phyloP scores from a whole-genome alignment of 2,888 invertebrate genomes.

The Pterostichus niger region DNA sequence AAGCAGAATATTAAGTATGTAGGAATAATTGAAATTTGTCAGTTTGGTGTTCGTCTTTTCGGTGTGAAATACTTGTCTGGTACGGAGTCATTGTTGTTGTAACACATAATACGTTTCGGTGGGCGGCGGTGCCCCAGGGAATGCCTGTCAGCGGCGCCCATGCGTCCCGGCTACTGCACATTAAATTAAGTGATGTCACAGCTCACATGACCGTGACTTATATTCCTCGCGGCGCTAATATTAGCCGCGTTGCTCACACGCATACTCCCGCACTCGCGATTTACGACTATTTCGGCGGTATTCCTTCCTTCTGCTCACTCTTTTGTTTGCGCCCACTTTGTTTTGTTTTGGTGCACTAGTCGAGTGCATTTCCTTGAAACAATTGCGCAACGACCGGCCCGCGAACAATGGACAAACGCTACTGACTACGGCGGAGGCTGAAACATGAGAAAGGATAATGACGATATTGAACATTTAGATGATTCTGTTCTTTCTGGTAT shows the following conservation, averaged over 20 bases:
- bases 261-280: neutral
- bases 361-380: conserved; percentile 57
- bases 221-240: conserved; percentile 57
- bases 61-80: no score
- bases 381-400: conserved; percentile 30
- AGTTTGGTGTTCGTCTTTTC: no score
- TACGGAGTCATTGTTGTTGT: no score
- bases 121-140: conserved; percentile 26
- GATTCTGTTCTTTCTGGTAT: neutral
- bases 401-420: conserved; percentile 18
- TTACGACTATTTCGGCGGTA: neutral
- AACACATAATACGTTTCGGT: conserved; percentile 4
- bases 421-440: no score
- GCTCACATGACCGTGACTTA: conserved; percentile 64
- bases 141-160: conserved; percentile 30
- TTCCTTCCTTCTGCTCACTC: neutral
- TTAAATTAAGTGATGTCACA: conserved; percentile 62
- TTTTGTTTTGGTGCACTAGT: conserved; percentile 55
- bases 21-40: neutral
- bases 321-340: conserved; percentile 4
- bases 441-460: neutral
- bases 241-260: conserved; percentile 46
- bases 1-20: neutral
- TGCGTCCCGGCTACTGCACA: conserved; percentile 45
- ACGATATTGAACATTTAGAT: neutral